These are phyloP conservation scores for Malurus cyaneus DNA, from an alignment of 2,113 vertebrate species.

Conservation along the genomic window DNA sequence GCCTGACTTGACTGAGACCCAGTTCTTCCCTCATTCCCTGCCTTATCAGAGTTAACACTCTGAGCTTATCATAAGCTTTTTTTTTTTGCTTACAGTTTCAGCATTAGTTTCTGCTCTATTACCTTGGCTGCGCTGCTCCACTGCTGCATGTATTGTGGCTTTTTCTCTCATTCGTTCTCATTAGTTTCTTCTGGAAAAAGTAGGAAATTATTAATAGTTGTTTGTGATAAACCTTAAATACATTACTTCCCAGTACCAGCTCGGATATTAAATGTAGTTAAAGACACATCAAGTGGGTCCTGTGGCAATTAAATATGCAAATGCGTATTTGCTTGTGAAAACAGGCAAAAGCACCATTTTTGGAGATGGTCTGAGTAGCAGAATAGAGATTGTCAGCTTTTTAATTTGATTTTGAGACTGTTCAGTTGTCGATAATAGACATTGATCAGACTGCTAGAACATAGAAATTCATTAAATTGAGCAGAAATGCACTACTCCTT, in stretches of 20 bases:
- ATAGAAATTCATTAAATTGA: constrained; percentile 2
- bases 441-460: neutral
- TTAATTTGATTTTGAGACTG: neutral
- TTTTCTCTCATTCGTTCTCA: neutral
- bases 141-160: neutral
- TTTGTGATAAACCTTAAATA: neutral
- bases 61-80: neutral
- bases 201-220: neutral
- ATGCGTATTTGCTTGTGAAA: neutral
- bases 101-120: neutral
- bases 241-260: neutral
- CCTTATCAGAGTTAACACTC: neutral
- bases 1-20: neutral
- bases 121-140: neutral
- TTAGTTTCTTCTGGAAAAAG: neutral
- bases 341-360: neutral
- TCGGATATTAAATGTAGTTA: neutral
- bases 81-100: neutral
- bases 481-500: neutral
- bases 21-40: neutral
- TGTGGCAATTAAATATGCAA: neutral
- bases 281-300: neutral
- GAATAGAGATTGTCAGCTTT: neutral
- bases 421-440: neutral
- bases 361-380: neutral